These are phyloP conservation scores for Guaruba guarouba DNA, from an alignment of 2,113 vertebrate species.

Conservation along the genomic window DNA sequence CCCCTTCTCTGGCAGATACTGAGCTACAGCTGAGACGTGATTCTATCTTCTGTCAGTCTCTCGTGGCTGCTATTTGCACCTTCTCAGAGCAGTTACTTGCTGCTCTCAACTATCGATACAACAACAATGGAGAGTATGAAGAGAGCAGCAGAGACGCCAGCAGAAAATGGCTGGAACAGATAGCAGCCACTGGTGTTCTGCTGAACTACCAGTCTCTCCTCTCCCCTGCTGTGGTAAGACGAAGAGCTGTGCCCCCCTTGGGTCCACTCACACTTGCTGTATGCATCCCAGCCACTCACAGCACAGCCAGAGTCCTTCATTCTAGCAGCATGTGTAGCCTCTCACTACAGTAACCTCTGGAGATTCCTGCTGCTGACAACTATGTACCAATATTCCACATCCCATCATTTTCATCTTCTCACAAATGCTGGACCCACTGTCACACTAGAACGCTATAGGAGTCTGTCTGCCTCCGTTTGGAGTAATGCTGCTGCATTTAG, in stretches of 20 bases:
- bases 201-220: constrained; percentile 93
- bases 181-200: constrained; percentile 87
- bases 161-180: constrained; percentile 97
- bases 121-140: constrained; percentile 94
- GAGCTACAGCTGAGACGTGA: constrained; percentile 92
- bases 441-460: background rate
- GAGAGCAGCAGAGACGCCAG: constrained; percentile 95
- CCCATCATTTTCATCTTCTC: background rate
- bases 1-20: constrained; percentile 77
- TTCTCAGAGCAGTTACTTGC: constrained; percentile 91
- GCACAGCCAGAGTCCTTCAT: background rate
- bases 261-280: background rate
- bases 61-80: constrained; percentile 87
- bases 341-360: background rate
- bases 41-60: constrained; percentile 92
- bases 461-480: background rate
- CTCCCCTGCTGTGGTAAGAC: constrained; percentile 83
- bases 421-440: background rate
- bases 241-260: background rate
- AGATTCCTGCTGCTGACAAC: background rate
- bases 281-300: background rate
- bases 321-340: background rate
- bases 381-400: background rate
- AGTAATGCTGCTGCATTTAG: background rate
- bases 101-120: constrained; percentile 89